A percentile compares a stretch with the other conserved stretches of the same genome.
Conservation (phyloP, 2,113 vertebrate species). For the Physeter macrocephalus region DNA sequence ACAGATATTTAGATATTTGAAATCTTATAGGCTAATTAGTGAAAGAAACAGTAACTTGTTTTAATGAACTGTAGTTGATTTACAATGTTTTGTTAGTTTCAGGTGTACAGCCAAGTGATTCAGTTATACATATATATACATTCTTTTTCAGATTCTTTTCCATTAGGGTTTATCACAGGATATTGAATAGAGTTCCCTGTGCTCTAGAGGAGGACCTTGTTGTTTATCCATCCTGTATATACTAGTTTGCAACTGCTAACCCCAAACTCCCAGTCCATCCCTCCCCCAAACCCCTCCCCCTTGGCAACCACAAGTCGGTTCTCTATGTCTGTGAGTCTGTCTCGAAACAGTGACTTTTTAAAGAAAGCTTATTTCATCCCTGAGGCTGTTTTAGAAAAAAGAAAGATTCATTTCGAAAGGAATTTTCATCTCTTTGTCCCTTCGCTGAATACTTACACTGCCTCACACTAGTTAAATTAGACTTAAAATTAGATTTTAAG, state of each 20-base stretch:
- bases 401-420: not conserved
- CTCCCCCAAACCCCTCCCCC: rapidly evolving
- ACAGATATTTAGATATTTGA: conserved; percentile 21
- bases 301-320: not conserved
- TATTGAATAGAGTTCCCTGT: not conserved
- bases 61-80: not conserved
- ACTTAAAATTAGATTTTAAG: conserved; percentile 46
- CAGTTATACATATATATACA: rapidly evolving
- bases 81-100: not conserved
- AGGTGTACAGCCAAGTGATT: not conserved
- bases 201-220: not conserved
- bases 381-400: not conserved
- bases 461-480: conserved; percentile 40
- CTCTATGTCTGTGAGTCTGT: not conserved
- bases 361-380: conserved; percentile 4
- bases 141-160: not conserved
- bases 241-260: not conserved
- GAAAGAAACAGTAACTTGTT: not conserved
- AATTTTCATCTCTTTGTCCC: conserved; percentile 42
- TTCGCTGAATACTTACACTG: conserved; percentile 9
- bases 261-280: too few relatives aligned
- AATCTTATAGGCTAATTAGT: not conserved
- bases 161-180: not conserved
- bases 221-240: rapidly evolving
- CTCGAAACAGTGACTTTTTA: not conserved